Percentiles rank a stretch among this genome's conserved stretches.
phyloP scores from a whole-genome alignment of 2,113 vertebrate genomes.

The Callopanchax toddi region DNA sequence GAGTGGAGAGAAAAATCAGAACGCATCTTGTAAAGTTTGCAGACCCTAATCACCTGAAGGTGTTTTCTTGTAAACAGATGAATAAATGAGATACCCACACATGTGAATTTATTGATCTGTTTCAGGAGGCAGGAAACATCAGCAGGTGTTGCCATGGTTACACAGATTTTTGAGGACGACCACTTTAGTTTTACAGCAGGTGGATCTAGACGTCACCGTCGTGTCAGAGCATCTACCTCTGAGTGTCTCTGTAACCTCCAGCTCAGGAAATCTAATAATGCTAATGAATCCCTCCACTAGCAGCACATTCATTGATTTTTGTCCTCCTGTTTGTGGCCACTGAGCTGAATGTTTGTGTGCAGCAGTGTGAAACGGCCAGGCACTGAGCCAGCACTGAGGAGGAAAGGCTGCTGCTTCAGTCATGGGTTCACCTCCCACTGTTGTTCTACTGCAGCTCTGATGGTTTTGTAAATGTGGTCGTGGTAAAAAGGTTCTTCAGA shows the following conservation, averaged over 20 bases:
- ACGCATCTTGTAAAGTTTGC: too few relatives aligned
- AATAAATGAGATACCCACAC: not conserved
- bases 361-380: not conserved
- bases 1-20: too few relatives aligned
- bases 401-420: too few relatives aligned
- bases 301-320: slow-evolving; percentile 33
- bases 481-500: too few relatives aligned
- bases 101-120: not conserved
- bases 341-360: slow-evolving; percentile 2
- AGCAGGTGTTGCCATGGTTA: slow-evolving; percentile 8
- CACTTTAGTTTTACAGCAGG: slow-evolving; percentile 1
- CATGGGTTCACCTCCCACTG: not conserved
- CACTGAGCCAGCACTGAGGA: not conserved
- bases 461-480: not conserved
- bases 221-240: not conserved
- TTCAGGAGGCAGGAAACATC: not conserved
- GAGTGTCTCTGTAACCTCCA: not conserved
- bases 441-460: too few relatives aligned
- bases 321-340: not conserved
- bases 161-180: not conserved
- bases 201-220: not conserved
- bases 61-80: too few relatives aligned
- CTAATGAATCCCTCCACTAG: slow-evolving; percentile 13
- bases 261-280: slow-evolving; percentile 4
- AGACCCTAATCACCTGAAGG: too few relatives aligned